Evolutionary conservation across 2,797 vertebrate genomes (phyloP).

Genomic region (Crocidura indochinensis): DNA sequence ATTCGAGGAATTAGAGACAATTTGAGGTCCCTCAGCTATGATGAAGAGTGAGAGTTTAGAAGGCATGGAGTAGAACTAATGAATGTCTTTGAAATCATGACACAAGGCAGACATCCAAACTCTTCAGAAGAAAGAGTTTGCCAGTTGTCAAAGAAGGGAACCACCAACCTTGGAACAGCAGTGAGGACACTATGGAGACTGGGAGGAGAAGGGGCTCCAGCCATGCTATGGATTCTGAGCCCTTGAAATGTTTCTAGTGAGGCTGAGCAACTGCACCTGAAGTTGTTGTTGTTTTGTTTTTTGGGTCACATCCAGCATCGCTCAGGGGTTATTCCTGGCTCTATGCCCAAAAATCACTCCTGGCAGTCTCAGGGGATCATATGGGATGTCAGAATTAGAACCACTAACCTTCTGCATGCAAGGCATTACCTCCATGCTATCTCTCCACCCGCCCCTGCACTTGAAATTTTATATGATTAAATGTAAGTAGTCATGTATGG

Average conservation of each 20-base stretch:
- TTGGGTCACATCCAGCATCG: no score
- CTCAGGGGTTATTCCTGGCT: no score
- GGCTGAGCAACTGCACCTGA: background rate
- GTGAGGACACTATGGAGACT: no score
- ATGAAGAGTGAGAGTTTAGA: background rate
- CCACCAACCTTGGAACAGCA: background rate
- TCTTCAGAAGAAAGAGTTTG: background rate
- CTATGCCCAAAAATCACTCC: no score
- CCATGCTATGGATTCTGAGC: background rate
- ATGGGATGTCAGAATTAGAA: no score
- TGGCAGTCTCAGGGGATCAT: no score
- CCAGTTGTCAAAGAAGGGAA: background rate
- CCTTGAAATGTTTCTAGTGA: background rate
- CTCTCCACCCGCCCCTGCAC: background rate
- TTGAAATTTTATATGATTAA: background rate
- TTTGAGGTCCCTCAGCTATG: background rate
- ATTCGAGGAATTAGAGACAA: background rate
- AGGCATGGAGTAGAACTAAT: background rate
- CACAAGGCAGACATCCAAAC: background rate
- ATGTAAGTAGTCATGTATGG: background rate
- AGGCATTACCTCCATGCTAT: no score
- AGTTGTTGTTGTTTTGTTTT: background rate
- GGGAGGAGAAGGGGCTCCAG: no score
- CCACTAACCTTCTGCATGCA: no score
- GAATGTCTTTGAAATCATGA: background rate